A percentile compares a stretch with the other conserved stretches of the same genome.
Conservation (phyloP, 2,888 invertebrate genomes). For the Amiota communis region DNA sequence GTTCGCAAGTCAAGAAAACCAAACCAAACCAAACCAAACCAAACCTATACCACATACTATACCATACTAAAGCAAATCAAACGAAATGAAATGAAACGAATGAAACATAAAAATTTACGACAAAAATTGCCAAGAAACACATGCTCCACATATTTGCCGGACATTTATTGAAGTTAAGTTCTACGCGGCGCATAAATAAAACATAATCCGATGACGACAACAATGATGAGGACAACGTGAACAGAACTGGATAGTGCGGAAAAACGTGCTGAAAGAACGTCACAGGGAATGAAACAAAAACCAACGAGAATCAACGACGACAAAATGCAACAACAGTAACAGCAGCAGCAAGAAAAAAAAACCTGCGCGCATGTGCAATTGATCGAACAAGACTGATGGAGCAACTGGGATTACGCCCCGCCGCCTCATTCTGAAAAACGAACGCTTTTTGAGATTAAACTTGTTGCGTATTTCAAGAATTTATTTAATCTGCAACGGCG, state of each 20-base stretch:
- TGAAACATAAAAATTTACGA: conserved; percentile 69
- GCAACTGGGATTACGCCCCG: conserved; percentile 65
- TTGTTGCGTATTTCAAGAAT: conserved; percentile 51
- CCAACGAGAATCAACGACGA: conserved; percentile 6
- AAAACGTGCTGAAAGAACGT: conserved; percentile 11
- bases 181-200: conserved; percentile 73
- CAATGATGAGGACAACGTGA: conserved; percentile 36
- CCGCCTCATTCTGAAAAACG: background rate
- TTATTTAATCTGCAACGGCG: conserved; percentile 62
- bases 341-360: conserved; percentile 9
- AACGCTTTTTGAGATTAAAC: conserved; percentile 28
- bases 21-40: no score
- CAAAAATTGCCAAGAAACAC: conserved; percentile 73
- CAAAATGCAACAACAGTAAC: conserved; percentile 15
- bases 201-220: conserved; percentile 69
- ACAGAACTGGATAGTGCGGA: background rate
- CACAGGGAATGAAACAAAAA: conserved; percentile 41
- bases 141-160: conserved; percentile 74
- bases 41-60: no score
- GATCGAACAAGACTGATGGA: conserved; percentile 72
- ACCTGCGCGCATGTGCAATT: conserved; percentile 65
- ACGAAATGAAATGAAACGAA: conserved; percentile 29
- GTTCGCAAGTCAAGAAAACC: background rate
- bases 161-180: conserved; percentile 74
- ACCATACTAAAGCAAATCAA: no score